Conservation (phyloP, 2,113 vertebrate genomes). For the Nothocercus julius region DNA sequence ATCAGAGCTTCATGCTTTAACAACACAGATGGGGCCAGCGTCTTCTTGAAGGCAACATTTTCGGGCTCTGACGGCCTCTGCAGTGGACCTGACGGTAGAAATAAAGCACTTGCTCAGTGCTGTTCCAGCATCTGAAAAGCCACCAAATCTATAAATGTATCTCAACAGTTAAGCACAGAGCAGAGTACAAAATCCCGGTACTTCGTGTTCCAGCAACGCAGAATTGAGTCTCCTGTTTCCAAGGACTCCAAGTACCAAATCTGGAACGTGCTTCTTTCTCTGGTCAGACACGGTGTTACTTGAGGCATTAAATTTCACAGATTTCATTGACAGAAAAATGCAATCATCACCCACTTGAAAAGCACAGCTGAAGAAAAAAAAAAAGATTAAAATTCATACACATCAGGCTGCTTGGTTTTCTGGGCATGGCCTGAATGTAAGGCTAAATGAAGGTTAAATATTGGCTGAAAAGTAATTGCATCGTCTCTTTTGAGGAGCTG, state of each 20-base stretch:
- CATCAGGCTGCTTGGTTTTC: not conserved
- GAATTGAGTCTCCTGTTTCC: not conserved
- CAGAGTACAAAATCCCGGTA: not conserved
- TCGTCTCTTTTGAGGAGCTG: not conserved
- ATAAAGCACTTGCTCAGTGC: not conserved
- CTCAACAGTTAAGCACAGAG: not conserved
- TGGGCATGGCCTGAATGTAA: not conserved
- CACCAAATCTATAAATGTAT: not conserved
- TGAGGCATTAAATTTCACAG: not conserved
- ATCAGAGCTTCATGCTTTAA: not conserved
- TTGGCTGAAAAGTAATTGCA: not conserved
- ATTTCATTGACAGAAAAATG: not conserved
- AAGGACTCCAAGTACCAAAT: not conserved
- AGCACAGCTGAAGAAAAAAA: not conserved
- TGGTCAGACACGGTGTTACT: not conserved
- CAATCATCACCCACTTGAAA: not conserved
- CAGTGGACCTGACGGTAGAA: not conserved
- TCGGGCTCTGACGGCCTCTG: accelerated
- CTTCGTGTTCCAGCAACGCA: not conserved
- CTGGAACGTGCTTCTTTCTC: not conserved
- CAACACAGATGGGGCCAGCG: not conserved
- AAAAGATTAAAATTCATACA: not conserved
- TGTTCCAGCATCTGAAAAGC: not conserved
- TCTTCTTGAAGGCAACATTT: not conserved
- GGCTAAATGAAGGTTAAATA: slow-evolving; percentile 21